Conservation (phyloP, 2,888 invertebrate genomes). For the Desoria tigrina region DNA sequence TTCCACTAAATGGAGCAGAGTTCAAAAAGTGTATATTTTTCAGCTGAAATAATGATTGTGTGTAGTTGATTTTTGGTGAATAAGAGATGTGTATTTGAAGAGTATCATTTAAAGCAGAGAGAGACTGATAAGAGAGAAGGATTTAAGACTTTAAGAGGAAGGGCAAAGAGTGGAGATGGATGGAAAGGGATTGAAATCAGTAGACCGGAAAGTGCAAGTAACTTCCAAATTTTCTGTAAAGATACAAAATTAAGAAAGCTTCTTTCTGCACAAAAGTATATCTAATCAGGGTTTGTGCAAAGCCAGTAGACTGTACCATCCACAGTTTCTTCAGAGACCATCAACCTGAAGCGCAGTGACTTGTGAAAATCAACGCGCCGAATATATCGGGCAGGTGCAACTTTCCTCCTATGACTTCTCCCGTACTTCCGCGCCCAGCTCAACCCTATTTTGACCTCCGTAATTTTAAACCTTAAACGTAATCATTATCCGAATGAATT, state of each 20-base stretch:
- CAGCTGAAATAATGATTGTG: too few species aligned
- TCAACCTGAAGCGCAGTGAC: constrained; percentile 23
- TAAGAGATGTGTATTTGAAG: too few species aligned
- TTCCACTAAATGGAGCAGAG: too few species aligned
- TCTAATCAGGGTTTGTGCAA: constrained; percentile 40
- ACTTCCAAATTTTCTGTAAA: constrained; percentile 35
- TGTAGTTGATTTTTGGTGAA: too few species aligned
- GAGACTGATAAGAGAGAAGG: not conserved
- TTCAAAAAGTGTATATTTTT: too few species aligned
- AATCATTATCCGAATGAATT: too few species aligned
- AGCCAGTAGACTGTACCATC: constrained; percentile 11
- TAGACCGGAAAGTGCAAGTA: constrained; percentile 50
- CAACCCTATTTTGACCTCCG: too few species aligned
- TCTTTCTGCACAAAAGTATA: constrained; percentile 41
- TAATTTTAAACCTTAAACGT: too few species aligned
- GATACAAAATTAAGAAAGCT: constrained; percentile 43
- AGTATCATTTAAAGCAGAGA: too few species aligned
- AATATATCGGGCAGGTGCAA: not conserved
- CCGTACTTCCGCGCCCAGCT: too few species aligned
- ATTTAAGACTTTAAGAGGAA: constrained; percentile 15
- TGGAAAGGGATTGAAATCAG: constrained; percentile 30
- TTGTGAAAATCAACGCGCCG: constrained; percentile 24
- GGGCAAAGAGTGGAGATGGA: constrained; percentile 9
- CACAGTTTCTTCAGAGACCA: not conserved
- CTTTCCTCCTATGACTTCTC: not conserved